Evolutionary conservation across 2,797 vertebrate genomes (phyloP).

Genomic region (Gymnoscopelus microlampas): DNA sequence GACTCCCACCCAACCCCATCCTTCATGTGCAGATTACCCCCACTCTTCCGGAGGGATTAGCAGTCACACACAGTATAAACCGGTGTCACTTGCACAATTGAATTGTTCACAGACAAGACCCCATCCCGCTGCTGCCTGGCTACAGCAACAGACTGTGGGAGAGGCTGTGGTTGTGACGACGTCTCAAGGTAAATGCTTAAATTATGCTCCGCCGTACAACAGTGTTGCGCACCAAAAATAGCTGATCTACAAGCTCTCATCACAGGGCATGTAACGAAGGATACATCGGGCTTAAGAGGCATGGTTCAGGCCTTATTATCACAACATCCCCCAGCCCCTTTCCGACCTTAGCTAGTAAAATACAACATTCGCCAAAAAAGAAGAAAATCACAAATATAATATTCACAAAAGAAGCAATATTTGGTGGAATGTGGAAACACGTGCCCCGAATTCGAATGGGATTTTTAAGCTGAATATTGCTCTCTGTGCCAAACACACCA

Average conservation of each 20-base stretch:
- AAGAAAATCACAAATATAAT: constrained; percentile 37
- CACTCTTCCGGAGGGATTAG: constrained; percentile 60
- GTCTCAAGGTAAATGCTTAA: too few species aligned
- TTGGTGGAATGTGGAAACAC: constrained; percentile 44
- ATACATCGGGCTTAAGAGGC: too few species aligned
- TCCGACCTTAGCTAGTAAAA: constrained; percentile 29
- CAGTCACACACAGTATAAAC: constrained; percentile 61
- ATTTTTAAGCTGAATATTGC: constrained; percentile 53
- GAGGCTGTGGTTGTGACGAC: too few species aligned
- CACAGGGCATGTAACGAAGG: too few species aligned
- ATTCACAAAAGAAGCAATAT: constrained; percentile 34
- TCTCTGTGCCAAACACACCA: constrained; percentile 54
- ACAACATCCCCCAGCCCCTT: too few species aligned
- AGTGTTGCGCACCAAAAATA: too few species aligned
- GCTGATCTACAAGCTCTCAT: too few species aligned
- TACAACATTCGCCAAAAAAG: constrained; percentile 27
- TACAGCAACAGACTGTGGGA: constrained; percentile 34
- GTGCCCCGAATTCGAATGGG: constrained; percentile 54
- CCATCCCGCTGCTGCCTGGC: constrained; percentile 7
- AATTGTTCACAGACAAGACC: constrained; percentile 49
- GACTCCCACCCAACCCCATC: constrained; percentile 4
- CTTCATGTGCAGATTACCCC: constrained; percentile 54
- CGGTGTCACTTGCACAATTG: constrained; percentile 30
- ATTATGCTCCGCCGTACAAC: too few species aligned
- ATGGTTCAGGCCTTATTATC: too few species aligned